Percentiles rank a stretch among this genome's conserved stretches.
Conservation (phyloP, 1,140 invertebrate species). For the Aphelenchoides avenae region DNA sequence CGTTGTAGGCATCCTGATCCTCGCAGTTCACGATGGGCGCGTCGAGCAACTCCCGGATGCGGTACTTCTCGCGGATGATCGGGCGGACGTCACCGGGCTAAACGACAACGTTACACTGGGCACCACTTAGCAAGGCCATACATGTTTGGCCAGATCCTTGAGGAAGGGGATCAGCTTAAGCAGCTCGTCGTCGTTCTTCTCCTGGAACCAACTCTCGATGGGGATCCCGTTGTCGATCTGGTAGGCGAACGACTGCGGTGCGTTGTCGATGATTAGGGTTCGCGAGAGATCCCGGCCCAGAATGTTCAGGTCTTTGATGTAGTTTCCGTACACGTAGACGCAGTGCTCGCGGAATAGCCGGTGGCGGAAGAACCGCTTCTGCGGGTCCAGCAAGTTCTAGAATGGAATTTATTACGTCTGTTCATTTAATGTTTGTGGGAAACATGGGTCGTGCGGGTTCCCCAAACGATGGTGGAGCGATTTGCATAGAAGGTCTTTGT, state of each 20-base stretch:
- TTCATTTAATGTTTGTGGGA: no score
- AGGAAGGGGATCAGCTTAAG: constrained; percentile 88
- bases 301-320: constrained; percentile 90
- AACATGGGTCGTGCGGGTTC: no score
- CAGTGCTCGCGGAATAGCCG: constrained; percentile 90
- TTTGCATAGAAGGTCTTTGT: no score
- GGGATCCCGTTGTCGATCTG: constrained; percentile 93
- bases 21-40: no score
- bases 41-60: constrained; percentile 31
- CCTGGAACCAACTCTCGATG: constrained; percentile 93
- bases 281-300: constrained; percentile 84
- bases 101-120: constrained; percentile 12
- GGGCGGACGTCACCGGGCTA: constrained; percentile 29
- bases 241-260: constrained; percentile 84
- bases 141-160: constrained; percentile 68
- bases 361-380: constrained; percentile 73
- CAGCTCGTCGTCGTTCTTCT: constrained; percentile 80
- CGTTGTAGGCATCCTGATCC: no score
- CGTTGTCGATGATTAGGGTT: constrained; percentile 87
- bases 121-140: neutral
- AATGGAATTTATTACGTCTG: constrained; percentile 15
- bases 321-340: constrained; percentile 88
- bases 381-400: constrained; percentile 79
- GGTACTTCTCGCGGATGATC: constrained; percentile 27
- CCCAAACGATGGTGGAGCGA: no score